These are phyloP conservation scores for Australoheros scitulus DNA, from an alignment of 2,113 vertebrate genomes.

Conservation along the genomic window DNA sequence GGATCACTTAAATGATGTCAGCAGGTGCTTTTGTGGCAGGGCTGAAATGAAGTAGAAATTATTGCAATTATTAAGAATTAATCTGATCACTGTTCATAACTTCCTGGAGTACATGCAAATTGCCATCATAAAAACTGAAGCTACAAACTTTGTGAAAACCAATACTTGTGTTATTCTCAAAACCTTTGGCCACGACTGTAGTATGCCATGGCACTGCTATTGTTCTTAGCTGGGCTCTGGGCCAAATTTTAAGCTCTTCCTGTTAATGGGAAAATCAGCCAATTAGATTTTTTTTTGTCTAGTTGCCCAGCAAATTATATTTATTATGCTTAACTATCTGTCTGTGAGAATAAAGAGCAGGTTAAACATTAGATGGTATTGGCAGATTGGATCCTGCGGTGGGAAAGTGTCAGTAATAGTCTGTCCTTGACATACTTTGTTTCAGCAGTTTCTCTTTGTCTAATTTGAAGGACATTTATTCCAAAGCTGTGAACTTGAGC, in stretches of 20 bases:
- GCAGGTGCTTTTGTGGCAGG: too few relatives aligned
- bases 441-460: neutral
- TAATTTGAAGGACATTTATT: neutral
- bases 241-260: neutral
- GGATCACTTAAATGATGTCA: too few relatives aligned
- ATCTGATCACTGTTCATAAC: too few relatives aligned
- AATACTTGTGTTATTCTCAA: too few relatives aligned
- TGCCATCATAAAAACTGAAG: too few relatives aligned
- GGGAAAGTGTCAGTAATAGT: conserved; percentile 18
- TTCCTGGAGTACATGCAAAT: too few relatives aligned
- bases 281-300: neutral
- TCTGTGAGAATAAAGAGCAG: neutral
- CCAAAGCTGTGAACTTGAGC: neutral
- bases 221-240: neutral
- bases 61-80: too few relatives aligned
- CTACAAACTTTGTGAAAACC: too few relatives aligned
- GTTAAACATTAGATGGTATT: conserved; percentile 29
- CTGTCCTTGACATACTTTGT: neutral
- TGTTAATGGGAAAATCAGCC: neutral
- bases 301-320: neutral
- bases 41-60: too few relatives aligned
- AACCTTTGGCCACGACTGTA: too few relatives aligned
- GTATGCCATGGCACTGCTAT: neutral
- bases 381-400: neutral
- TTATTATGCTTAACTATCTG: conserved; percentile 9